Evolutionary conservation across 2,113 vertebrate species (phyloP).

Genomic region (Python bivittatus): DNA sequence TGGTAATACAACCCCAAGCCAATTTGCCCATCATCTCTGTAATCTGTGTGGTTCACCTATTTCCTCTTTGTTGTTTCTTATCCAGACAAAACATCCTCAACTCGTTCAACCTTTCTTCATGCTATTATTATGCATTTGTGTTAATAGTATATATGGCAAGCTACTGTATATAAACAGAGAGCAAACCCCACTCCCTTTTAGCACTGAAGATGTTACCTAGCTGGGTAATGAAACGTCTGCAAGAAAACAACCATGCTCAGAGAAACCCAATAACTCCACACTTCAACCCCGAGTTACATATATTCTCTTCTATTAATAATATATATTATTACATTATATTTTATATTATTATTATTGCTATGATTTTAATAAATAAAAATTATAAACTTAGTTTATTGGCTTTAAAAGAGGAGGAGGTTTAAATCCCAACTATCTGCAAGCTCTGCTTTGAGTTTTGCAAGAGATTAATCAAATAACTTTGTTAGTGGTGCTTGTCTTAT

Average conservation of each 20-base stretch:
- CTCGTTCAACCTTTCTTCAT: not conserved
- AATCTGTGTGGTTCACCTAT: not conserved
- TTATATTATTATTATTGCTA: not conserved
- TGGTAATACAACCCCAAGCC: not conserved
- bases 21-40: not conserved
- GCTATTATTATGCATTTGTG: not conserved
- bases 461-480: not conserved
- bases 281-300: too few relatives aligned
- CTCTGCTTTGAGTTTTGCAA: accelerated
- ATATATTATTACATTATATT: not conserved
- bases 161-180: too few relatives aligned
- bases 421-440: not conserved
- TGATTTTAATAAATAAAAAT: not conserved
- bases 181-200: too few relatives aligned
- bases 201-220: too few relatives aligned
- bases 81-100: not conserved
- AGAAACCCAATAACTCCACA: too few relatives aligned
- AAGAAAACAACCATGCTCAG: too few relatives aligned
- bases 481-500: not conserved
- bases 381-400: not conserved
- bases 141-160: not conserved
- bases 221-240: too few relatives aligned
- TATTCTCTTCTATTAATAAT: not conserved
- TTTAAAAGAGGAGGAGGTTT: not conserved
- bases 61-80: not conserved